A percentile compares a stretch with the other conserved stretches of the same genome.
phyloP scores from a whole-genome alignment of 2,113 vertebrate species.

The Orthonyx spaldingii region DNA sequence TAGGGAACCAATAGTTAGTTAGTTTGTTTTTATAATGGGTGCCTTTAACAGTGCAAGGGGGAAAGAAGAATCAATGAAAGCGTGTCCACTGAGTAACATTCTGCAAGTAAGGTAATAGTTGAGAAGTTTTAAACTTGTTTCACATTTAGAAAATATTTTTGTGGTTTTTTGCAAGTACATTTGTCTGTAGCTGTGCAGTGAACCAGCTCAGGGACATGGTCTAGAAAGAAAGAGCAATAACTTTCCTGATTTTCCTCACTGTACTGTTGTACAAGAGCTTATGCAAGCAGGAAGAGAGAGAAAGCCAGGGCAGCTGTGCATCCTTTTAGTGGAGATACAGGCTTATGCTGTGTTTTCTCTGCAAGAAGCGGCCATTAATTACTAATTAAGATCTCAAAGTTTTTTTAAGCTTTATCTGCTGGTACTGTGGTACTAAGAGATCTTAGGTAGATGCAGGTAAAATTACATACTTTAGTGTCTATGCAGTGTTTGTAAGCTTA shows the following conservation, averaged over 20 bases:
- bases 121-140: background rate
- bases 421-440: background rate
- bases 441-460: background rate
- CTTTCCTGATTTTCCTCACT: background rate
- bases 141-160: background rate
- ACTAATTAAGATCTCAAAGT: background rate
- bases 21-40: background rate
- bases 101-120: background rate
- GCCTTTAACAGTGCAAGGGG: background rate
- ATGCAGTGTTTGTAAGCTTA: background rate
- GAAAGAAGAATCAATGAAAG: background rate
- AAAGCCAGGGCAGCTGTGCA: background rate
- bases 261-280: background rate
- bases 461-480: background rate
- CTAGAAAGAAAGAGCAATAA: background rate
- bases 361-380: background rate
- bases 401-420: background rate
- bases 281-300: background rate
- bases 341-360: background rate
- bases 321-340: background rate
- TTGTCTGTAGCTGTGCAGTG: background rate
- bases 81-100: background rate
- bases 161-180: background rate
- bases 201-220: background rate
- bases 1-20: background rate